A percentile compares a stretch with the other conserved stretches of the same genome.
These are phyloP conservation scores for Falco punctatus DNA, from an alignment of 2,113 vertebrate genomes.

Conservation along the genomic window DNA sequence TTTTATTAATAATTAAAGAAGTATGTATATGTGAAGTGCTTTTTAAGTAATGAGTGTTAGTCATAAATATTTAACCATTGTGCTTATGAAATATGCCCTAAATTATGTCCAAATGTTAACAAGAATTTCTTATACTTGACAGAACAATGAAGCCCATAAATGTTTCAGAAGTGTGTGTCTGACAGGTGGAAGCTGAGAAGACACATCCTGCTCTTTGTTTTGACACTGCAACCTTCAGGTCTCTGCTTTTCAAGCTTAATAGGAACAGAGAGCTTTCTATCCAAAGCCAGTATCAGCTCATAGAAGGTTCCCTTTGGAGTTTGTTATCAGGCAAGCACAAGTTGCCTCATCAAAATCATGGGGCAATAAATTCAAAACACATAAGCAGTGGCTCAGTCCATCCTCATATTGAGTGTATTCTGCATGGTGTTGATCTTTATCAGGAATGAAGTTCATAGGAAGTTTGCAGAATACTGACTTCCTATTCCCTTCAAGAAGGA, in stretches of 20 bases:
- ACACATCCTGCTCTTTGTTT: slow-evolving; percentile 8
- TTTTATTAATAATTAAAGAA: slow-evolving; percentile 74
- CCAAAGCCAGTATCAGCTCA: not conserved
- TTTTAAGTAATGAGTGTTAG: slow-evolving; percentile 72
- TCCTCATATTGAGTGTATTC: not conserved
- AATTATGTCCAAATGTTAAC: slow-evolving; percentile 75
- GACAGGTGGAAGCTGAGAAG: slow-evolving; percentile 45
- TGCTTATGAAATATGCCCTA: slow-evolving; percentile 70
- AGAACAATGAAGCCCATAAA: slow-evolving; percentile 71
- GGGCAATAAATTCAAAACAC: slow-evolving; percentile 8
- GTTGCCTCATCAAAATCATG: not conserved
- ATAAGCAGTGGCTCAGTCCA: not conserved
- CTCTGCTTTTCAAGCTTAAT: slow-evolving; percentile 20
- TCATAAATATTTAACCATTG: slow-evolving; percentile 77
- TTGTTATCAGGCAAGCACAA: slow-evolving; percentile 29
- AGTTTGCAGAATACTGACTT: slow-evolving; percentile 11
- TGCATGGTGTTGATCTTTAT: not conserved
- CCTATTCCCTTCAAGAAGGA: not conserved
- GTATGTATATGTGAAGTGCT: slow-evolving; percentile 62
- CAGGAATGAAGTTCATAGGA: not conserved
- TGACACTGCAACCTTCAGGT: slow-evolving; percentile 31
- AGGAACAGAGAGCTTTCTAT: slow-evolving; percentile 22
- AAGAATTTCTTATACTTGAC: slow-evolving; percentile 66
- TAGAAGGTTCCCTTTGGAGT: slow-evolving; percentile 32
- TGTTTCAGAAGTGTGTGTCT: slow-evolving; percentile 65